Evolutionary conservation across 1,140 invertebrate species (phyloP).

Genomic region (Formica selysi): DNA sequence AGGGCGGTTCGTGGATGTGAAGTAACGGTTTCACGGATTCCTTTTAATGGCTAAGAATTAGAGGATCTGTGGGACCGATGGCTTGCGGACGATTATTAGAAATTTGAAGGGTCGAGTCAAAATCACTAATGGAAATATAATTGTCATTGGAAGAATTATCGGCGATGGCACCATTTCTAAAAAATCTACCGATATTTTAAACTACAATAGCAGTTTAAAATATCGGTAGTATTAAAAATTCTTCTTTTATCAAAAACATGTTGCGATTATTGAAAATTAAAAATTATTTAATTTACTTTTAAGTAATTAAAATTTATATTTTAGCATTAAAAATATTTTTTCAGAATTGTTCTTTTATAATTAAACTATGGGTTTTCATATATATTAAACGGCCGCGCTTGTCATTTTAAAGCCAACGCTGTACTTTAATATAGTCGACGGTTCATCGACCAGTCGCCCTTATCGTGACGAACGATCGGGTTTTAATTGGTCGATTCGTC

Average conservation of each 20-base stretch:
- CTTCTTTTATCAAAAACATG: not conserved
- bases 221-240: constrained; percentile 23
- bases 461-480: constrained; percentile 84
- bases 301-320: constrained; percentile 11
- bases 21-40: constrained; percentile 69
- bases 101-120: constrained; percentile 75
- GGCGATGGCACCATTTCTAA: constrained; percentile 19
- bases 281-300: not conserved
- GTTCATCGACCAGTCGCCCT: constrained; percentile 83
- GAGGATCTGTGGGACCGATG: constrained; percentile 77
- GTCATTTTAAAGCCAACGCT: constrained; percentile 61
- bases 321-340: not conserved
- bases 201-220: constrained; percentile 11
- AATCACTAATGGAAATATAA: constrained; percentile 81
- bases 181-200: not conserved
- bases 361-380: constrained; percentile 10
- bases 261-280: not conserved
- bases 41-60: constrained; percentile 77
- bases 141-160: constrained; percentile 73
- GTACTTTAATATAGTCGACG: constrained; percentile 70
- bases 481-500: constrained; percentile 87
- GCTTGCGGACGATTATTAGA: constrained; percentile 76
- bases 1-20: constrained; percentile 53
- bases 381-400: constrained; percentile 40
- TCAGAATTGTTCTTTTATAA: constrained; percentile 23